Evolutionary conservation across 2,797 vertebrate species (phyloP).

Genomic region (Melanogrammus aeglefinus): DNA sequence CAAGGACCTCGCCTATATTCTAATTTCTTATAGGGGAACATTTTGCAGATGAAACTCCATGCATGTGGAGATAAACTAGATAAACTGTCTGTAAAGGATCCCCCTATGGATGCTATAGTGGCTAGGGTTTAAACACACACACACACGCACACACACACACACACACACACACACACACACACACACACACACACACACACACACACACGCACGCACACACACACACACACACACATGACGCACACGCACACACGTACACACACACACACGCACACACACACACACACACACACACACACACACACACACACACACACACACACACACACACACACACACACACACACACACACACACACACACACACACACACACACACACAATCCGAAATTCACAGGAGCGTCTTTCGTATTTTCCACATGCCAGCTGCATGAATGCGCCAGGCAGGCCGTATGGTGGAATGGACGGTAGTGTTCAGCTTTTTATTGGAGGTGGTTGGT

Average conservation of each 20-base stretch:
- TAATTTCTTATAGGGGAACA: neutral
- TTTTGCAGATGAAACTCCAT: neutral
- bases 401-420: neutral
- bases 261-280: too few relatives aligned
- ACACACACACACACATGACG: too few relatives aligned
- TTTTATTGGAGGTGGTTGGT: conserved; percentile 69
- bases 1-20: neutral
- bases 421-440: neutral
- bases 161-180: neutral
- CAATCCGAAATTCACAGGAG: neutral
- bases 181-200: conserved; percentile 1
- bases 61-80: neutral
- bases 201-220: neutral
- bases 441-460: conserved; percentile 19
- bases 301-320: neutral
- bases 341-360: neutral
- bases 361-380: neutral
- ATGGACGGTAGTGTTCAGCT: neutral
- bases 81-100: neutral
- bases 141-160: conserved; percentile 1
- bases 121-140: neutral
- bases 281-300: conserved; percentile 3
- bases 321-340: conserved; percentile 1
- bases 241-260: too few relatives aligned
- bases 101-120: conserved; percentile 47